Evolutionary conservation across 2,797 vertebrate species (phyloP).

Genomic region (Adelosebastes latens): DNA sequence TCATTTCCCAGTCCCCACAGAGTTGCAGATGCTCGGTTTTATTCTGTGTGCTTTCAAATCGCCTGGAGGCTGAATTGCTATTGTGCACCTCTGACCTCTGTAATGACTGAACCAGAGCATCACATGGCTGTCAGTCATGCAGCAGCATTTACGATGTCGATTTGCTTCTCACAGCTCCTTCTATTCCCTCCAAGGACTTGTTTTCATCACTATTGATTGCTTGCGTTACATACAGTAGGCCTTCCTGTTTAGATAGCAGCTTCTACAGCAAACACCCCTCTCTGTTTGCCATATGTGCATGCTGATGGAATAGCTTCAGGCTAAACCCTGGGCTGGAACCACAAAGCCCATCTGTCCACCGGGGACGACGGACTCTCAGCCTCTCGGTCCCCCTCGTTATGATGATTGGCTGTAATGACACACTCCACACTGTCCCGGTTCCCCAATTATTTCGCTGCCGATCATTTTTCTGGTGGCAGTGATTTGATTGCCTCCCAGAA

Average conservation of each 20-base stretch:
- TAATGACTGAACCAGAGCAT: constrained; percentile 6
- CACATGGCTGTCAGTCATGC: constrained; percentile 35
- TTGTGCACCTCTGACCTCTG: constrained; percentile 26
- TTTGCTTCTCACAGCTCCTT: constrained; percentile 12
- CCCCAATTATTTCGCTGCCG: constrained; percentile 76
- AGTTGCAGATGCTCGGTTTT: not conserved
- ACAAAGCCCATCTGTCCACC: constrained; percentile 55
- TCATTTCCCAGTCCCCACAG: constrained; percentile 3
- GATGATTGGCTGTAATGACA: constrained; percentile 80
- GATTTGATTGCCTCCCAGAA: constrained; percentile 77
- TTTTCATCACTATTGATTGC: constrained; percentile 43
- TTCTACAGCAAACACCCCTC: not conserved
- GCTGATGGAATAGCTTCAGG: constrained; percentile 60
- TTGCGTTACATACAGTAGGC: constrained; percentile 23
- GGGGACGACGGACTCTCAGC: constrained; percentile 54
- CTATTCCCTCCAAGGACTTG: not conserved
- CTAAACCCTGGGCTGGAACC: constrained; percentile 46
- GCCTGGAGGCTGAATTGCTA: constrained; percentile 10
- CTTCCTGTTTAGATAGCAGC: constrained; percentile 4
- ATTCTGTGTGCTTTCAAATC: constrained; percentile 2
- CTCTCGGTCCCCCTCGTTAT: constrained; percentile 62
- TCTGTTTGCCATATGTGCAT: constrained; percentile 32
- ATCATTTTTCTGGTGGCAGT: constrained; percentile 68
- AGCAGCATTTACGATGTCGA: constrained; percentile 23
- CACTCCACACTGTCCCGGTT: constrained; percentile 67